Conservation (phyloP, 1,140 invertebrate species). For the Sogatella furcifera region DNA sequence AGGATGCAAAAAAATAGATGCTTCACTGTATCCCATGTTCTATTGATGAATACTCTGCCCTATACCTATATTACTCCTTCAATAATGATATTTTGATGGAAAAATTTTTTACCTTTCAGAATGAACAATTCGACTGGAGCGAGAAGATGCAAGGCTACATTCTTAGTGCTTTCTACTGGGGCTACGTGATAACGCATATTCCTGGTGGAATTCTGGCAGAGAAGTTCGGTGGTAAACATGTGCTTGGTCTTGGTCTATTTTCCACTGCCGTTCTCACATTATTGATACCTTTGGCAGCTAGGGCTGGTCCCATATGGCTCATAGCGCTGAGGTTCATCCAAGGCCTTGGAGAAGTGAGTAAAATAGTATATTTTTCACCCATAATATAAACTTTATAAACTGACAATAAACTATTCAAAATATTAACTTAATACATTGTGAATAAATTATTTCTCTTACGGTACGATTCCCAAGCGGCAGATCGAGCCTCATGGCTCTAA, state of each 20-base stretch:
- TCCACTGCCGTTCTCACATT: slow-evolving; percentile 37
- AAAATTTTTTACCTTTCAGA: slow-evolving; percentile 12
- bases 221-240: slow-evolving; percentile 39
- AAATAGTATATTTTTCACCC: too few relatives aligned
- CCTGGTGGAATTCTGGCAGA: slow-evolving; percentile 48
- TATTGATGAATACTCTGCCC: too few relatives aligned
- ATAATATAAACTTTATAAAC: too few relatives aligned
- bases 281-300: slow-evolving; percentile 30
- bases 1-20: too few relatives aligned
- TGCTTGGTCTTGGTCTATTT: slow-evolving; percentile 39
- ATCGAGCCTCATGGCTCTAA: too few relatives aligned
- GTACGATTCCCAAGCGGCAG: too few relatives aligned
- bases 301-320: slow-evolving; percentile 28
- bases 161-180: slow-evolving; percentile 46
- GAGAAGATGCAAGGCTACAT: slow-evolving; percentile 47
- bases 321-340: slow-evolving; percentile 40
- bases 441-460: too few relatives aligned
- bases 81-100: neutral
- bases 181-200: slow-evolving; percentile 49
- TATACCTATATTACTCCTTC: too few relatives aligned
- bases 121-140: slow-evolving; percentile 46
- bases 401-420: too few relatives aligned
- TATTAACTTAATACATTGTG: slow-evolving; percentile 24
- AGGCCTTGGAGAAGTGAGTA: slow-evolving; percentile 43
- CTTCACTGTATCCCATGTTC: too few relatives aligned